phyloP scores from a whole-genome alignment of 2,797 vertebrate species.

The Karalla daura region DNA sequence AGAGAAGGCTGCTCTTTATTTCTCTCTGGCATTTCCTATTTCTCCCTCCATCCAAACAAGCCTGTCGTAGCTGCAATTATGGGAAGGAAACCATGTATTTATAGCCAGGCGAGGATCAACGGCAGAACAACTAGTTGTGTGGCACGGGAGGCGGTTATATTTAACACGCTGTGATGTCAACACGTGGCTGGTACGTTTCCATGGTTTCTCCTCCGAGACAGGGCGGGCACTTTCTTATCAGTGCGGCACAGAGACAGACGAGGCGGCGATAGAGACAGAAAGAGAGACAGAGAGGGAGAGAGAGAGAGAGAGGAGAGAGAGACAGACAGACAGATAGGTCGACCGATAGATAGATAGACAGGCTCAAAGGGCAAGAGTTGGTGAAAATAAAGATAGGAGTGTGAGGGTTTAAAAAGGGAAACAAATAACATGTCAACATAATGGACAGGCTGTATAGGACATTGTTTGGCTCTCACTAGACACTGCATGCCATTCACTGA shows the following conservation, averaged over 20 bases:
- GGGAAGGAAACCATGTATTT: slow-evolving; percentile 84
- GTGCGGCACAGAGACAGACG: slow-evolving; percentile 71
- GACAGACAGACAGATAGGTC: slow-evolving; percentile 27
- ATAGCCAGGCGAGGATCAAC: slow-evolving; percentile 80
- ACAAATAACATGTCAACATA: slow-evolving; percentile 48
- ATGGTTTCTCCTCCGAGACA: slow-evolving; percentile 82
- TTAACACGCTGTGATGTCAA: slow-evolving; percentile 84
- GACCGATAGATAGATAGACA: slow-evolving; percentile 35
- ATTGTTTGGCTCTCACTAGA: slow-evolving; percentile 12
- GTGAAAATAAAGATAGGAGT: slow-evolving; percentile 54
- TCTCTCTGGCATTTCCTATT: slow-evolving; percentile 71
- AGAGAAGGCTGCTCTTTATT: slow-evolving; percentile 49
- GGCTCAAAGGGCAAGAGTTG: slow-evolving; percentile 44
- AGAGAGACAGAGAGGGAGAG: slow-evolving; percentile 18
- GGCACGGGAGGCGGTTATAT: slow-evolving; percentile 79
- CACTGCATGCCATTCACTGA: slow-evolving; percentile 29
- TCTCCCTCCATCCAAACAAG: slow-evolving; percentile 78
- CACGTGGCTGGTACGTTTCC: slow-evolving; percentile 81
- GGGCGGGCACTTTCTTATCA: slow-evolving; percentile 77
- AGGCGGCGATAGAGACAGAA: slow-evolving; percentile 29
- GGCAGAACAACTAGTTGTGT: slow-evolving; percentile 80
- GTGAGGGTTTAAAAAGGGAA: slow-evolving; percentile 44
- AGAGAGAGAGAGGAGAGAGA: slow-evolving; percentile 22
- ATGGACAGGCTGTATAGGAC: slow-evolving; percentile 27
- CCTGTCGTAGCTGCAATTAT: slow-evolving; percentile 78